Evolutionary conservation across 53 echinoderm and acorn worm genomes (phyloP), one percentile per base, ranked within the genome.

Genomic region (Echinometra lucunter): DNA sequence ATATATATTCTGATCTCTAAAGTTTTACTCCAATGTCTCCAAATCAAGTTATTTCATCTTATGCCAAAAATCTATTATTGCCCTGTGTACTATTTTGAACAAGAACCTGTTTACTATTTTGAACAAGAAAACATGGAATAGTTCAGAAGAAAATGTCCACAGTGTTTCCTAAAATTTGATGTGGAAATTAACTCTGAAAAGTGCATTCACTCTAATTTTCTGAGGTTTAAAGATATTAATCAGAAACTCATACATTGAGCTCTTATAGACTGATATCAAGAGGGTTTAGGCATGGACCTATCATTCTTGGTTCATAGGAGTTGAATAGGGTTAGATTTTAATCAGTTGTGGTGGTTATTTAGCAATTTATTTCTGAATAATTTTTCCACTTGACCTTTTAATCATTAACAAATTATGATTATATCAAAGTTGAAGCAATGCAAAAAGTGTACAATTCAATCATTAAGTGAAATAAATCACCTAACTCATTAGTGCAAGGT

Each of bases 371-470:
- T 85, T 85, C 3, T 85, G 85, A 85, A 85, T 85, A 49, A 85
- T 53, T 85, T 85, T 11, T 85, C 47, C 47, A 47, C 85, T 85
- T 85, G 49, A 85, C 85, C n/a, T 85, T 85, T 81, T 27, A 85
- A 85, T 85, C 49, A 85, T 85, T 85, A 85, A 85, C 85, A 85
- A 85, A 85, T 85, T 85, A 69, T 69, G 42, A 78, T 78, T 78
- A 42, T 78, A 78, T 6, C 38, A 78, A 78, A 42, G 78, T 18
- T 69, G 9, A 69, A 12, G 3, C 3, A 63, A 15, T 63, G 19
- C 19, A 63, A 63, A 21, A 9, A 63, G 17, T 5, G 21, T 63
- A 18, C 21, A 9, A 16, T 63, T 63, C 23, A 0, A 15, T 21
- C 21, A 21, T 63, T n/a, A n/a, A n/a, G n/a, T n/a, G 19, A 63